phyloP scores from a whole-genome alignment of 2,797 vertebrate genomes.

The Pelodytes ibericus region DNA sequence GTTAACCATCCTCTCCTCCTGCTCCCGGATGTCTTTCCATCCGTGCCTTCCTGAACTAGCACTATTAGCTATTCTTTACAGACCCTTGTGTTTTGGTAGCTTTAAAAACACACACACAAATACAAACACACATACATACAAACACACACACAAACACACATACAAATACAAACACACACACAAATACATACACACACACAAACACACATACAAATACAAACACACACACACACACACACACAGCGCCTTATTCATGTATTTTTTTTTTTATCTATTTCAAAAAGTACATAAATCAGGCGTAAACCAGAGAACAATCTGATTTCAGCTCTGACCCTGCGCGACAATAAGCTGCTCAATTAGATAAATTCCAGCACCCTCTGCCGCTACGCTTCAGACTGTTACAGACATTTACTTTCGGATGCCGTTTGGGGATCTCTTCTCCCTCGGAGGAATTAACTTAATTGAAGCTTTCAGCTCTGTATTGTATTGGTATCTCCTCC shows the following conservation, averaged over 20 bases:
- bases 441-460: conserved; percentile 50
- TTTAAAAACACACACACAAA: no score
- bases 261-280: conserved; percentile 24
- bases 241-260: neutral
- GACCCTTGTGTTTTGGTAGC: no score
- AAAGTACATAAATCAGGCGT: conserved; percentile 17
- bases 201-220: no score
- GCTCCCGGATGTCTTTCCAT: neutral
- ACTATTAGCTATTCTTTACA: no score
- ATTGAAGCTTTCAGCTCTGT: conserved; percentile 50
- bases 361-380: conserved; percentile 39
- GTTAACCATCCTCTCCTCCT: no score
- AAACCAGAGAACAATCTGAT: conserved; percentile 17
- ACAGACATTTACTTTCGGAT: conserved; percentile 35
- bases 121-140: no score
- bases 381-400: conserved; percentile 23
- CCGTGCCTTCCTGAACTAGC: neutral
- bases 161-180: no score
- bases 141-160: no score
- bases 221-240: no score
- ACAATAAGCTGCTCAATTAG: conserved; percentile 28
- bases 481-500: conserved; percentile 45
- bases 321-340: conserved; percentile 17
- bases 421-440: conserved; percentile 41
- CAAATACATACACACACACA: no score